Evolutionary conservation across 2,113 vertebrate species (phyloP).

Genomic region (Callipepla californica): DNA sequence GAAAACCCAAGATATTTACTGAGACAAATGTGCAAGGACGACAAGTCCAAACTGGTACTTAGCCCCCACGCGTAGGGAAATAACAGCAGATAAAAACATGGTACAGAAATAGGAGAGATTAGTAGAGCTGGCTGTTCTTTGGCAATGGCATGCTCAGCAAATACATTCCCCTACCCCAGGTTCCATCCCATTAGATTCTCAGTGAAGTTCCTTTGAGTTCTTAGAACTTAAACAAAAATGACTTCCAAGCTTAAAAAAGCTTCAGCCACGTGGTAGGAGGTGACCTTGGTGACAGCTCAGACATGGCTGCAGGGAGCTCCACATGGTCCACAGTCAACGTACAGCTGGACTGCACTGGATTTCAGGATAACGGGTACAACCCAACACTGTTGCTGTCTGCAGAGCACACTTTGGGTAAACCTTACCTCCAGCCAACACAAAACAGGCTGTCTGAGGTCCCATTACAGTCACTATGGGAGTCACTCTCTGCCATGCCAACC

Average conservation of each 20-base stretch:
- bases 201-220: neutral
- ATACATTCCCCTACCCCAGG: neutral
- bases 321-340: neutral
- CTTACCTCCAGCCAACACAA: neutral
- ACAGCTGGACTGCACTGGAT: neutral
- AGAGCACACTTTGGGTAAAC: neutral
- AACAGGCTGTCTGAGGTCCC: neutral
- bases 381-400: neutral
- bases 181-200: neutral
- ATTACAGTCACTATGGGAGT: rapidly evolving
- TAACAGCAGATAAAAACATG: neutral
- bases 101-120: neutral
- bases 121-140: neutral
- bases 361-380: too few species aligned
- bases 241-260: neutral
- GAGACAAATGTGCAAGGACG: neutral
- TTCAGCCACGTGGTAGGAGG: neutral
- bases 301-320: neutral
- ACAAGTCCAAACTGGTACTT: neutral
- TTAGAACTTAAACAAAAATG: neutral
- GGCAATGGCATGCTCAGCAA: neutral
- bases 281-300: neutral
- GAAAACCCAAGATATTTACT: neutral
- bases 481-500: rapidly evolving
- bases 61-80: neutral